Evolutionary conservation across 2,797 vertebrate genomes (phyloP).

Genomic region (Manis crassicaudata): DNA sequence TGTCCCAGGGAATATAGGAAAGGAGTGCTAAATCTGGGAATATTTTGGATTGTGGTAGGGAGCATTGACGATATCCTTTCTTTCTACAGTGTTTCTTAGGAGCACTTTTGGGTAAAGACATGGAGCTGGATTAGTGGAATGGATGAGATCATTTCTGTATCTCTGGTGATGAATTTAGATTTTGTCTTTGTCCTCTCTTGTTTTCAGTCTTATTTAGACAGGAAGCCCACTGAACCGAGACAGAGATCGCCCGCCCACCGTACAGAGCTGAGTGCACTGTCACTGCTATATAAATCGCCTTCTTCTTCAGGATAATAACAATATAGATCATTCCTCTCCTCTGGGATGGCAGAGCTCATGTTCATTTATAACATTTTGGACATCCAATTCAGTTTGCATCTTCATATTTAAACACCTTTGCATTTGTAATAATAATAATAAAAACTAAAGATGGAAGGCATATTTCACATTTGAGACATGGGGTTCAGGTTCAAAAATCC

Average conservation of each 20-base stretch:
- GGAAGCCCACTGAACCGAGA: slow-evolving; percentile 74
- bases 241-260: background rate
- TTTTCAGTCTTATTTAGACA: slow-evolving; percentile 74
- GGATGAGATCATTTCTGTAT: slow-evolving; percentile 47
- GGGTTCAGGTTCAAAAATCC: background rate
- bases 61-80: background rate
- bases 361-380: slow-evolving; percentile 76
- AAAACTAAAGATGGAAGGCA: slow-evolving; percentile 44
- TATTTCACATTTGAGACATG: slow-evolving; percentile 60
- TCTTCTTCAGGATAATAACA: slow-evolving; percentile 72
- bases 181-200: slow-evolving; percentile 56
- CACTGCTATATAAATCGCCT: slow-evolving; percentile 63
- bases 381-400: slow-evolving; percentile 72
- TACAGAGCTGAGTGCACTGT: slow-evolving; percentile 65
- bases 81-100: background rate
- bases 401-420: slow-evolving; percentile 74
- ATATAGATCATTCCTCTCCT: slow-evolving; percentile 73
- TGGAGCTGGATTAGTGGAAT: background rate
- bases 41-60: background rate
- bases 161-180: slow-evolving; percentile 64
- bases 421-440: slow-evolving; percentile 60
- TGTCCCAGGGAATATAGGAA: background rate
- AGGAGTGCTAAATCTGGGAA: background rate
- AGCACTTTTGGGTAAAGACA: slow-evolving; percentile 13
- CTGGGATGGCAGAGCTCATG: slow-evolving; percentile 61